These are phyloP conservation scores for Gobionotothen gibberifrons DNA, from an alignment of 2,797 vertebrate genomes.

Conservation along the genomic window DNA sequence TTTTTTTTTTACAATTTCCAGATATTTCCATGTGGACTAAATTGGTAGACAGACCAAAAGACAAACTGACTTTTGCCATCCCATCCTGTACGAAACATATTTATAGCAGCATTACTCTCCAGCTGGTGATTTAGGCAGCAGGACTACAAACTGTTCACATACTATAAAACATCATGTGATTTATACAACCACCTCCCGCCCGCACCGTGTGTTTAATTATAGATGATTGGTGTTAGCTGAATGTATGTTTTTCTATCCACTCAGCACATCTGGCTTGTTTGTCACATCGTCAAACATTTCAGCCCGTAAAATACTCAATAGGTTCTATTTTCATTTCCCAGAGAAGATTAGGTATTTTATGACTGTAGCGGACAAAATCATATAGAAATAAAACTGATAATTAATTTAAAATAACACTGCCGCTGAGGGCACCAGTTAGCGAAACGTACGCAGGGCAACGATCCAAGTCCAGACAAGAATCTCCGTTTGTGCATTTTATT, in stretches of 20 bases:
- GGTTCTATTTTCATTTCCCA: background rate
- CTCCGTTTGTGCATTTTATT: no score
- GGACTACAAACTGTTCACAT: background rate
- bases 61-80: background rate
- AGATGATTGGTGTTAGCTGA: constrained; percentile 9
- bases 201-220: constrained; percentile 23
- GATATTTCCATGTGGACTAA: background rate
- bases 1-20: background rate
- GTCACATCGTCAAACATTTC: background rate
- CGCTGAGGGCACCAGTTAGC: no score
- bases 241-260: background rate
- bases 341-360: background rate
- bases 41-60: background rate
- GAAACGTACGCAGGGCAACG: no score
- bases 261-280: constrained; percentile 6
- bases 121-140: background rate
- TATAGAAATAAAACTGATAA: no score
- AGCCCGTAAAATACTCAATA: background rate
- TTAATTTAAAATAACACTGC: no score
- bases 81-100: background rate
- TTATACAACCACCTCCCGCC: constrained; percentile 5
- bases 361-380: no score
- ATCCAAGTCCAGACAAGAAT: no score
- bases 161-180: constrained; percentile 15
- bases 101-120: background rate